Evolutionary conservation across 2,113 vertebrate genomes (phyloP), one percentile per base, ranked within the genome.

Genomic region (Platichthys flesus): DNA sequence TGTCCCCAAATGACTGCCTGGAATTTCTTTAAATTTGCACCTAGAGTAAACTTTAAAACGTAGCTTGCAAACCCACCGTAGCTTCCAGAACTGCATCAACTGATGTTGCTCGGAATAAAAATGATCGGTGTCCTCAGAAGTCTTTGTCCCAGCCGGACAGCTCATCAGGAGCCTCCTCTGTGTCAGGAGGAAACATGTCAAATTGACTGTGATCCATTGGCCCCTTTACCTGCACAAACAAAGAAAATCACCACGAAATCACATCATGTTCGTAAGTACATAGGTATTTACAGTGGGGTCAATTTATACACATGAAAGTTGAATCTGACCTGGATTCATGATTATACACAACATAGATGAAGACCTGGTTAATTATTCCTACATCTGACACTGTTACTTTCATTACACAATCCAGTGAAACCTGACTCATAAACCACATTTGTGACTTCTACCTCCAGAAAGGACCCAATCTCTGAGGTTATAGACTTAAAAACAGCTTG

Each of bases 61-160:
- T 51, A 16, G 4, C 16, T 47, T 37, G 15, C 40, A 18, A 24
- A 65, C 52, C 20, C 24, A 42, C 23, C 45, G n/a, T 1, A 64
- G 66, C 12, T 21, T 37, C 3, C 4, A 18, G 14, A 28, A 8
- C 1, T 16, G 31, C 37, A 49, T 21, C 42, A 5, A 14, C 12
- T 21, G 64, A 9, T 60, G 37, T 0, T 49, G 54, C 20, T 26
- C 26, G 1, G 4, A 23, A 5, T 20, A 45, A 4, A 2, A 31
- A 45, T 24, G 16, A n/a, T 23, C n/a, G 10, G 18, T 26, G 40
- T 75, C 71, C 12, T 94, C 71, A 95, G 82, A 94, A 94, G 83
- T 94, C 92, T 77, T 92, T 92, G 83, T 95, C 94, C 94, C 94
- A 95, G 51, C 92, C 94, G 7, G 94, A 94, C 20, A 92, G 74